Evolutionary conservation across 2,888 invertebrate species (phyloP).

Genomic region (Chesias legatella): DNA sequence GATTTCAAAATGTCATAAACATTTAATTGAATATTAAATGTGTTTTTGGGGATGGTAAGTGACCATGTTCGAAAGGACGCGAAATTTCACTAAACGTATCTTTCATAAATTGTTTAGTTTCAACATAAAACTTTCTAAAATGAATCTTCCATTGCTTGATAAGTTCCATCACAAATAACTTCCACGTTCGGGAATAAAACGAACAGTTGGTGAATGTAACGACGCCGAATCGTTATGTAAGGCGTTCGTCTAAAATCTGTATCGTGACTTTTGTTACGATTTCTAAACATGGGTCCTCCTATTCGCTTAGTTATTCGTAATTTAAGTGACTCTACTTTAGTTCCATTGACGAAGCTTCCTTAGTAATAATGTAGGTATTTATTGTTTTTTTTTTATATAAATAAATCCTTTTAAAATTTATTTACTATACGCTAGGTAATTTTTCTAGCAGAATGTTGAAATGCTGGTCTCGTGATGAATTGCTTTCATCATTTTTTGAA

Average conservation of each 20-base stretch:
- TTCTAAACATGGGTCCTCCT: conserved; percentile 15
- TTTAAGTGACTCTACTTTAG: conserved; percentile 29
- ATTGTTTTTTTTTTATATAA: conserved; percentile 43
- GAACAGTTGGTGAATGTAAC: conserved; percentile 4
- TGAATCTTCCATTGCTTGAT: conserved; percentile 19
- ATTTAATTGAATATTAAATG: too few relatives aligned
- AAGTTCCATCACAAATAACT: conserved; percentile 8
- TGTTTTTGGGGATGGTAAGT: too few relatives aligned
- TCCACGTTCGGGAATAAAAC: conserved; percentile 19
- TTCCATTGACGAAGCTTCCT: conserved; percentile 60
- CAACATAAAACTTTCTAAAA: neutral
- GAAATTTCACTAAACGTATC: neutral
- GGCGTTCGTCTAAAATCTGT: conserved; percentile 2
- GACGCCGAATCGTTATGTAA: neutral
- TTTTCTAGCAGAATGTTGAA: conserved; percentile 30
- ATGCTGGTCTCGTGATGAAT: conserved; percentile 25
- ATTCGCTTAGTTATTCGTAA: conserved; percentile 22
- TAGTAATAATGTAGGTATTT: conserved; percentile 53
- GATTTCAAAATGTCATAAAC: too few relatives aligned
- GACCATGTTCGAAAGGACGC: conserved; percentile 3
- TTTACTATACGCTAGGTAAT: conserved; percentile 36
- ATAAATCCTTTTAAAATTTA: conserved; percentile 36
- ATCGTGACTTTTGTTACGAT: conserved; percentile 7
- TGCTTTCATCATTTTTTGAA: conserved; percentile 26
- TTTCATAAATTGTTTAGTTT: neutral